phyloP scores from a whole-genome alignment of 2,113 vertebrate species.

The Hydropotes inermis region DNA sequence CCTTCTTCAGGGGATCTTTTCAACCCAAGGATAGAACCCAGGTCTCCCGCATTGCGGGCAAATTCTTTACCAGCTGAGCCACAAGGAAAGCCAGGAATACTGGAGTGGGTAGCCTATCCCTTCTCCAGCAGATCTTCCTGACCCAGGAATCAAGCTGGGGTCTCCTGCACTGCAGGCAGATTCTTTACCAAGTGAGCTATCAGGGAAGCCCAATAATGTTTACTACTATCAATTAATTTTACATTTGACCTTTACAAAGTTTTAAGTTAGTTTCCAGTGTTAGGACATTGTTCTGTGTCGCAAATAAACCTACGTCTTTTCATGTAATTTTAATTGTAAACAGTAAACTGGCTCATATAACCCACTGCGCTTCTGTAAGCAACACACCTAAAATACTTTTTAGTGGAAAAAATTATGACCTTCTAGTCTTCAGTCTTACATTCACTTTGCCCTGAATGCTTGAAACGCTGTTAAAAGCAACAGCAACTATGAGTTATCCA shows the following conservation, averaged over 20 bases:
- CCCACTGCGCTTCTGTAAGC: constrained; percentile 39
- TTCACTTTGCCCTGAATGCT: not conserved
- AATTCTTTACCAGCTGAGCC: not conserved
- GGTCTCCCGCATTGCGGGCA: not conserved
- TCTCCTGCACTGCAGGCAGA: not conserved
- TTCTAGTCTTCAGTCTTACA: constrained; percentile 3
- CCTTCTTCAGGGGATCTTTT: not conserved
- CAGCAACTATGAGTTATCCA: constrained; percentile 16
- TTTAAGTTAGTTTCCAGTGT: constrained; percentile 16
- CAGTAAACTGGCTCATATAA: constrained; percentile 29
- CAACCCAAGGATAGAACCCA: not conserved
- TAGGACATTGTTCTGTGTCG: not conserved
- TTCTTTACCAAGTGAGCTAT: not conserved
- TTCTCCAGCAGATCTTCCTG: not conserved
- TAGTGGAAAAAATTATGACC: not conserved
- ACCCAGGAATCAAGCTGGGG: not conserved
- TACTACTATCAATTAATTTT: not conserved
- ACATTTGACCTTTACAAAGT: constrained; percentile 13
- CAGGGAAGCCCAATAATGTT: not conserved
- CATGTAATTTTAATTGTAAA: not conserved
- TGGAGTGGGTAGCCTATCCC: not conserved
- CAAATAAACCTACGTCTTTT: not conserved
- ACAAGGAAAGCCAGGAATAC: not conserved
- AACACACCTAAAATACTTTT: not conserved
- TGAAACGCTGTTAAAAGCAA: not conserved